Evolutionary conservation across 2,797 vertebrate species (phyloP).

Genomic region (Syngnathus acus): DNA sequence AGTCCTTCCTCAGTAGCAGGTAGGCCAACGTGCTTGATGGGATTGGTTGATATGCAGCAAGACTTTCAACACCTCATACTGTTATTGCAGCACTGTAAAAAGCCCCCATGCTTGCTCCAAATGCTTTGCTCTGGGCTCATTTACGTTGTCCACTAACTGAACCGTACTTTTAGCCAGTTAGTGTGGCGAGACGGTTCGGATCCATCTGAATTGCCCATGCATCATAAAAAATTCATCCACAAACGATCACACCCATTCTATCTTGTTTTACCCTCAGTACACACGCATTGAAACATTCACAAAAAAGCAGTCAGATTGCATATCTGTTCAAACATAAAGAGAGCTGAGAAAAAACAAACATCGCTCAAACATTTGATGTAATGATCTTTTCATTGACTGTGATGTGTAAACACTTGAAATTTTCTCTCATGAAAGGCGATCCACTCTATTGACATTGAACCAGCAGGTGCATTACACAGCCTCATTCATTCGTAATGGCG

Average conservation of each 20-base stretch:
- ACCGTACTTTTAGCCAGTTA: constrained; percentile 25
- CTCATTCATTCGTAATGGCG: constrained; percentile 65
- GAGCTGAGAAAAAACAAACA: constrained; percentile 15
- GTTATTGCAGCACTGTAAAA: constrained; percentile 38
- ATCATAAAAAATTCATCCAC: constrained; percentile 27
- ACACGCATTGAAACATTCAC: not conserved
- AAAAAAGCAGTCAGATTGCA: not conserved
- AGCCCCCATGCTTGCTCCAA: constrained; percentile 17
- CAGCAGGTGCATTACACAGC: constrained; percentile 66
- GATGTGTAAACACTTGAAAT: constrained; percentile 38
- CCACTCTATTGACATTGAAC: constrained; percentile 38
- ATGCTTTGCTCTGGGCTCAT: constrained; percentile 14
- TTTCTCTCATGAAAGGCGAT: constrained; percentile 59
- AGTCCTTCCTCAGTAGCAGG: constrained; percentile 53
- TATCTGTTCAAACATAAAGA: not conserved
- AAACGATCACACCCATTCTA: not conserved
- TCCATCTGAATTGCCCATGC: constrained; percentile 12
- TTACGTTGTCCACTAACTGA: not conserved
- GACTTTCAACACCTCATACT: constrained; percentile 28
- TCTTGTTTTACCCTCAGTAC: constrained; percentile 11
- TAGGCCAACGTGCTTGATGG: constrained; percentile 28
- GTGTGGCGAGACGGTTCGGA: constrained; percentile 16
- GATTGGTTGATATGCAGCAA: constrained; percentile 24
- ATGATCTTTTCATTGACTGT: constrained; percentile 33
- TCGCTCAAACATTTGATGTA: constrained; percentile 12